Conservation (phyloP, 2,888 invertebrate species). For the Megalurothrips usitatus region DNA sequence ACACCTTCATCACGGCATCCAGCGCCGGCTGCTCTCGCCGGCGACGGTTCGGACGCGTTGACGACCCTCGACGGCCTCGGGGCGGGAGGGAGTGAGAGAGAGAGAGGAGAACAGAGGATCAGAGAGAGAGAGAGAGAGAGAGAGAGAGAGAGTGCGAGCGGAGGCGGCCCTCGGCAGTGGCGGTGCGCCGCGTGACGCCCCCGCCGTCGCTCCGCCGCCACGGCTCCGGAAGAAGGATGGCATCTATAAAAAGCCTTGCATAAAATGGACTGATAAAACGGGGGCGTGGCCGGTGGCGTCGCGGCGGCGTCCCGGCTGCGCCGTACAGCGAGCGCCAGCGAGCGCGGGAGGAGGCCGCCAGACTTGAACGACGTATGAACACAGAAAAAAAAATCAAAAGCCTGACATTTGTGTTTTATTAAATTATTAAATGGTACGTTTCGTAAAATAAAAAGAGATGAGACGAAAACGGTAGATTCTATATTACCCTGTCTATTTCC, state of each 20-base stretch:
- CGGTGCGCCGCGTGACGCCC: not conserved
- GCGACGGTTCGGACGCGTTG: not conserved
- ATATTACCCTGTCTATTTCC: no score
- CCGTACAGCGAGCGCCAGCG: no score
- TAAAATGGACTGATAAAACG: not conserved
- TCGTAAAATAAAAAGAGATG: no score
- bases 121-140: not conserved
- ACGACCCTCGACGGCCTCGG: not conserved
- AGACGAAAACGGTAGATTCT: no score
- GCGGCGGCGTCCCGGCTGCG: no score
- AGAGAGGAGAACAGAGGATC: not conserved
- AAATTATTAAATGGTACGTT: no score
- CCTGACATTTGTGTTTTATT: no score
- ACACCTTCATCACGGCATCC: not conserved
- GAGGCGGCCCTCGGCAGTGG: slow-evolving; percentile 38
- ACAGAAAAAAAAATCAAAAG: no score
- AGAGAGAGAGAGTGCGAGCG: not conserved
- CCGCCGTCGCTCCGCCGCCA: not conserved
- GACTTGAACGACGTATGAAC: no score
- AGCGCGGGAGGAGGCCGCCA: no score
- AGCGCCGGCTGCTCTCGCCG: not conserved
- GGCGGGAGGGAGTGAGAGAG: not conserved
- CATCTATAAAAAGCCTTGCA: not conserved
- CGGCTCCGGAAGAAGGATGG: not conserved
- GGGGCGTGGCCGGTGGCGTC: not conserved